Conservation (phyloP, 2,113 vertebrate genomes). For the Dendrocopos noguchii region DNA sequence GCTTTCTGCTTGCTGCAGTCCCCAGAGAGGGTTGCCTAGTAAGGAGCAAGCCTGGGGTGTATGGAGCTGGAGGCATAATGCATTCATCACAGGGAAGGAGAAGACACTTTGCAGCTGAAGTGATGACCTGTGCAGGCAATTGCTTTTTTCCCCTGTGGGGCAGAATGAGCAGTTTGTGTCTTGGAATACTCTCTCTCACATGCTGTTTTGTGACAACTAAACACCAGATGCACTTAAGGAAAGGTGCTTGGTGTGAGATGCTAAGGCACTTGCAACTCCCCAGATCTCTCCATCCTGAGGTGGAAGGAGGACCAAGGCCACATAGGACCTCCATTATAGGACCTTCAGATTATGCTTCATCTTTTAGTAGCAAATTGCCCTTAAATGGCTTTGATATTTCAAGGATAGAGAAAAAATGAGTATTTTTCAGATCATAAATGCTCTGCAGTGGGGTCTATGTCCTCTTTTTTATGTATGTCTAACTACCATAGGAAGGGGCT, state of each 20-base stretch:
- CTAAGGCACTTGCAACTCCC: background rate
- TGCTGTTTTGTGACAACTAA: background rate
- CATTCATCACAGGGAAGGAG: background rate
- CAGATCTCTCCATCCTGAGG: background rate
- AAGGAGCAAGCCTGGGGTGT: background rate
- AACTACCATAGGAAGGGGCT: background rate
- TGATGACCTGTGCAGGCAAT: background rate
- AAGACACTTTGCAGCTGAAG: rapidly evolving
- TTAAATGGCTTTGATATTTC: background rate
- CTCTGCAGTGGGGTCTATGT: background rate
- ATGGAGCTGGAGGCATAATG: rapidly evolving
- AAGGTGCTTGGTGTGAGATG: background rate
- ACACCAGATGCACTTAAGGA: background rate
- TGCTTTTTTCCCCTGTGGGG: background rate
- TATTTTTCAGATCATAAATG: background rate
- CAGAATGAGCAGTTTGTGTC: background rate
- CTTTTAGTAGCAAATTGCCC: background rate
- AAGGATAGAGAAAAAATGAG: background rate
- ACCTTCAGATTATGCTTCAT: background rate
- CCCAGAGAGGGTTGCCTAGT: background rate
- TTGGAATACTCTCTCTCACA: background rate
- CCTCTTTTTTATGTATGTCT: background rate
- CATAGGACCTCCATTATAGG: background rate
- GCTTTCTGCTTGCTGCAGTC: rapidly evolving
- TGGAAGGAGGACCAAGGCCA: background rate